Percentiles rank a stretch among this genome's conserved stretches.
Conservation (phyloP, 2,888 invertebrate species). For the Malthinus seriepunctatus region DNA sequence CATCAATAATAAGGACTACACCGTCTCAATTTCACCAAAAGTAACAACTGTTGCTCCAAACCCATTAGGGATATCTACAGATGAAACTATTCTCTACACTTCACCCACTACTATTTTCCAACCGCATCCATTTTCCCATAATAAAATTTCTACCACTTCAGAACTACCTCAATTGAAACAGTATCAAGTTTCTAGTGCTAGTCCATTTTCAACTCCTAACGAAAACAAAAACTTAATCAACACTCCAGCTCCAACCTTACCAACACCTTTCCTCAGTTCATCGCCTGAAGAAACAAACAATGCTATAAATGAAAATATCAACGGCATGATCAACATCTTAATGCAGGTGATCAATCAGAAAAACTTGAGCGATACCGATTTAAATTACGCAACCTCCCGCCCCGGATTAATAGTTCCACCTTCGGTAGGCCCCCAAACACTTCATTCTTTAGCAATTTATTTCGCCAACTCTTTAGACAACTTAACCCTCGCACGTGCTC, state of each 20-base stretch:
- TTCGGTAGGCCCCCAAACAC: constrained; percentile 75
- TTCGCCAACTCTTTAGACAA: constrained; percentile 72
- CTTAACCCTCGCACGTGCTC: constrained; percentile 35
- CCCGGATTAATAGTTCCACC: constrained; percentile 71
- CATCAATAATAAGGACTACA: background rate
- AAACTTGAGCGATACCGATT: constrained; percentile 50
- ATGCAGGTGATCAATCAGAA: constrained; percentile 58
- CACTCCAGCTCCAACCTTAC: constrained; percentile 41
- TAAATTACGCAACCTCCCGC: constrained; percentile 57
- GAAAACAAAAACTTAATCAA: constrained; percentile 34
- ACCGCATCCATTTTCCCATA: constrained; percentile 32
- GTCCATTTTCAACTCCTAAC: constrained; percentile 43
- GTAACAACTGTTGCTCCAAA: constrained; percentile 12
- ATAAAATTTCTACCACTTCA: constrained; percentile 1
- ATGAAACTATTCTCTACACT: background rate
- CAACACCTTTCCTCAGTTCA: constrained; percentile 46
- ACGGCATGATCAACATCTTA: constrained; percentile 71
- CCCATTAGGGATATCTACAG: background rate
- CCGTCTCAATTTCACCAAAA: background rate
- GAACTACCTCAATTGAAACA: constrained; percentile 7
- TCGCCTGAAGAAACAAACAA: constrained; percentile 41
- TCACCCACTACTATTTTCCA: constrained; percentile 12
- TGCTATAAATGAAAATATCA: constrained; percentile 63
- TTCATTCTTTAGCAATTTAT: constrained; percentile 78
- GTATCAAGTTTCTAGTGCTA: constrained; percentile 47